Evolutionary conservation across 2,797 vertebrate species (phyloP).

Genomic region (Yasuhikotakia modesta): DNA sequence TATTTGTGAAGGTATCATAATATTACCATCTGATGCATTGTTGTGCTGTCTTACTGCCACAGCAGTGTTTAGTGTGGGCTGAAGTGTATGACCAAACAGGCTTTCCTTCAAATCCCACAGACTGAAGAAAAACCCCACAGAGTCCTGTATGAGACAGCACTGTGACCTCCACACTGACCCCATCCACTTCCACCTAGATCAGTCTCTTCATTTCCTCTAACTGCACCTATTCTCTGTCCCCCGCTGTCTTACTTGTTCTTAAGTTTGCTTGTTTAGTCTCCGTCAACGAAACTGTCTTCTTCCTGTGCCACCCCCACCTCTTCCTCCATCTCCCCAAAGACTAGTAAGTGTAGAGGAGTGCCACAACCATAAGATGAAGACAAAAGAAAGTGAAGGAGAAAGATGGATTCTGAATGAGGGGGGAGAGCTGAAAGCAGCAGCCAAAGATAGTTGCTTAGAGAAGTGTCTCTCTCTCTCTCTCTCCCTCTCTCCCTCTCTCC

Average conservation of each 20-base stretch:
- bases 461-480: slow-evolving; percentile 26
- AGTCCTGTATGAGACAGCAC: background rate
- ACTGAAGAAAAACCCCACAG: too few species aligned
- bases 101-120: too few species aligned
- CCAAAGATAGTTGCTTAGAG: slow-evolving; percentile 48
- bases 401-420: slow-evolving; percentile 20
- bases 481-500: slow-evolving; percentile 20
- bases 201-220: background rate
- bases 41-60: background rate
- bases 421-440: slow-evolving; percentile 38
- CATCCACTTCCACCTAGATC: slow-evolving; percentile 28
- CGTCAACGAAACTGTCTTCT: background rate
- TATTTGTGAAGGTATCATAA: background rate
- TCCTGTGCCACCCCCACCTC: slow-evolving; percentile 17
- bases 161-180: slow-evolving; percentile 19
- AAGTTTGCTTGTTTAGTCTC: slow-evolving; percentile 12
- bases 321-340: slow-evolving; percentile 44
- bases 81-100: background rate
- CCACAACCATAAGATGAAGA: slow-evolving; percentile 52
- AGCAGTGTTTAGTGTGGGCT: slow-evolving; percentile 21
- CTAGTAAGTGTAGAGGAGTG: slow-evolving; percentile 36
- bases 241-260: slow-evolving; percentile 14
- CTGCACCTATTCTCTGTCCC: background rate
- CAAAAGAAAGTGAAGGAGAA: slow-evolving; percentile 35
- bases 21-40: too few species aligned